Conservation (phyloP, 2,797 vertebrate species). For the Gymnodraco acuticeps region DNA sequence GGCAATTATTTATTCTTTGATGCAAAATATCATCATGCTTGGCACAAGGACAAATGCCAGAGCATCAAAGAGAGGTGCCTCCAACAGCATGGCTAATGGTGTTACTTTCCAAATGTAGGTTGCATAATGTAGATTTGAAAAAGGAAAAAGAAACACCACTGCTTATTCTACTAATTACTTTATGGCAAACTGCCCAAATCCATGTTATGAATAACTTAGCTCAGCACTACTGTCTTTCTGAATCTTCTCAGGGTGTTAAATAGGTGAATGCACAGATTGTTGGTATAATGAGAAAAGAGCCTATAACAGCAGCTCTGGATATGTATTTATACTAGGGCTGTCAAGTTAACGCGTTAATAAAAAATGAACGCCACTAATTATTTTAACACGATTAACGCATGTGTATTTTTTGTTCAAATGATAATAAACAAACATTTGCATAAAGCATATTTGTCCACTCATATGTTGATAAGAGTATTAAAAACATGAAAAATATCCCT, state of each 20-base stretch:
- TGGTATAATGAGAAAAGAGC: conserved; percentile 26
- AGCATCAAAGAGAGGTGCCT: conserved; percentile 18
- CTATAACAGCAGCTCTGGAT: conserved; percentile 12
- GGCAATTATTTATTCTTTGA: conserved; percentile 26
- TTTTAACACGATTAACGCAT: no score
- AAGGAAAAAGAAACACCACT: not conserved
- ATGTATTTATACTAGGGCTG: conserved; percentile 4
- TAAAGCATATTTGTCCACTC: no score
- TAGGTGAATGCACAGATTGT: conserved; percentile 32
- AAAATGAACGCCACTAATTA: no score
- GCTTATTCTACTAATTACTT: conserved; percentile 45
- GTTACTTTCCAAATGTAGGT: conserved; percentile 39
- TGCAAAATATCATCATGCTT: conserved; percentile 23
- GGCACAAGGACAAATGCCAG: conserved; percentile 7
- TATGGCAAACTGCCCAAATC: conserved; percentile 46
- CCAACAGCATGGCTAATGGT: conserved; percentile 40
- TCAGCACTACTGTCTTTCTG: conserved; percentile 22
- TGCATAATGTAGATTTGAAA: conserved; percentile 33
- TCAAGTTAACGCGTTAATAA: no score
- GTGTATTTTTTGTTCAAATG: no score
- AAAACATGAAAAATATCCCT: no score
- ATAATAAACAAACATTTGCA: no score
- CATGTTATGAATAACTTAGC: conserved; percentile 40
- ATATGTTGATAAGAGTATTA: no score
- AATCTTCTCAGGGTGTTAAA: conserved; percentile 28